Base-by-base conservation (phyloP, 2,113 vertebrate genomes). In the Chlamydotis undulata region DNA sequence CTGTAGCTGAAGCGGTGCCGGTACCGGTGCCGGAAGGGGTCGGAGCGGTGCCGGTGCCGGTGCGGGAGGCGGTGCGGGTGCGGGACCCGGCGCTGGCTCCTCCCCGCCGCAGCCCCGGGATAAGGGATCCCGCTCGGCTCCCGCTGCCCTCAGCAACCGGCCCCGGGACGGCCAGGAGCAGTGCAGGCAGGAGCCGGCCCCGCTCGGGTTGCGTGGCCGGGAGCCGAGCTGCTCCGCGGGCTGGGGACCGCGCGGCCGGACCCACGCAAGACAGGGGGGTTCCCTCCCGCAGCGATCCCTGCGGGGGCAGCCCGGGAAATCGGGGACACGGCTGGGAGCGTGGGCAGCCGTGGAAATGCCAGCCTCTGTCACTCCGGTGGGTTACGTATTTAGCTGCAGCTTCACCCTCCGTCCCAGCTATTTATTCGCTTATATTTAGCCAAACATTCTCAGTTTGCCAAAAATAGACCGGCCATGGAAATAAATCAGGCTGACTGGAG, bases 401-500 rank as follows among this genome's bases (percentile, higher is more conserved):
- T 49, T 56, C 64, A 0, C 76, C 83, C 1, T 37, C 91, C 74
- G 0, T 59, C 7, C 45, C 71, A 12, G 83, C 75, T 89, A 61
- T 88, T 91, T 89, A 55, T 76, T 85, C 74, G 37, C 19, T 63
- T 89, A 82, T 84, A 64, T 79, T 93, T 89, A 96, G 83, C 85
- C 86, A 92, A 94, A 95, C 83, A 1, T 25, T 33, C 80, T 45
- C 76, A 3, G 33, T 18, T 83, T 16, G 82, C 94, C 93, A 84
- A 94, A 94, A 96, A 96, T 94, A 95, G 96, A 60, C 25, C 73
- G 80, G 81, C 89, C 87, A 0, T 59, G 89, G 89, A 85, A 91
- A 94, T 95, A 94, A 93, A 94, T 93, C 92, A 88, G 94, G 81
- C 95, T 67, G 93, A 14, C 70, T 83, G 94, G 92, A 93, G 91